A percentile compares a stretch with the other conserved stretches of the same genome.
Evolutionary conservation across 2,797 vertebrate genomes (phyloP).

Genomic region (Sylvia borin): DNA sequence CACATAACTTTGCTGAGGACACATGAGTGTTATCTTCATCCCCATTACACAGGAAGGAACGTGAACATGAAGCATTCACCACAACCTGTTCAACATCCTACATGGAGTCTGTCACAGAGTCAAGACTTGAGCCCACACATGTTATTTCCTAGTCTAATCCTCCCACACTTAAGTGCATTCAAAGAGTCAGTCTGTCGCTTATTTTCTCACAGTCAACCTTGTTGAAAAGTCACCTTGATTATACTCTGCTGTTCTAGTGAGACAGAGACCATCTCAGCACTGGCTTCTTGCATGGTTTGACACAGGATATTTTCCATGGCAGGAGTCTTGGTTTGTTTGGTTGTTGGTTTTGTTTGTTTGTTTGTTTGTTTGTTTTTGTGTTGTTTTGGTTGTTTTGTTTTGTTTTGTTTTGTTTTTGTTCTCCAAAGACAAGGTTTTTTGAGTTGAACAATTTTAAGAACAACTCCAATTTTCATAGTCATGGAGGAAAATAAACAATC

Average conservation of each 20-base stretch:
- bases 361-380: too few species aligned
- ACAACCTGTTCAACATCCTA: neutral
- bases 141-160: neutral
- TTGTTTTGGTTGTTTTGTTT: too few species aligned
- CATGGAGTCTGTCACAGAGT: neutral
- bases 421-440: neutral
- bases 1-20: neutral
- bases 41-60: neutral
- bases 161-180: neutral
- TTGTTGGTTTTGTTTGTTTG: neutral
- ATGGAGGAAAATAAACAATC: neutral
- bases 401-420: too few species aligned
- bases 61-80: neutral
- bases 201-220: neutral
- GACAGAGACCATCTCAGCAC: neutral
- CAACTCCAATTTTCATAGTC: neutral
- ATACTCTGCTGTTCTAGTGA: neutral
- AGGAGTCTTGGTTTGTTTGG: neutral
- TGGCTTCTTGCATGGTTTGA: neutral
- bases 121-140: neutral
- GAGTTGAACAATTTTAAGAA: neutral
- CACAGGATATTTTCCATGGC: neutral
- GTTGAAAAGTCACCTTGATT: neutral
- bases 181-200: neutral
- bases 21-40: neutral